Evolutionary conservation across 2,113 vertebrate species (phyloP).

Genomic region (Cynoglossus semilaevis): DNA sequence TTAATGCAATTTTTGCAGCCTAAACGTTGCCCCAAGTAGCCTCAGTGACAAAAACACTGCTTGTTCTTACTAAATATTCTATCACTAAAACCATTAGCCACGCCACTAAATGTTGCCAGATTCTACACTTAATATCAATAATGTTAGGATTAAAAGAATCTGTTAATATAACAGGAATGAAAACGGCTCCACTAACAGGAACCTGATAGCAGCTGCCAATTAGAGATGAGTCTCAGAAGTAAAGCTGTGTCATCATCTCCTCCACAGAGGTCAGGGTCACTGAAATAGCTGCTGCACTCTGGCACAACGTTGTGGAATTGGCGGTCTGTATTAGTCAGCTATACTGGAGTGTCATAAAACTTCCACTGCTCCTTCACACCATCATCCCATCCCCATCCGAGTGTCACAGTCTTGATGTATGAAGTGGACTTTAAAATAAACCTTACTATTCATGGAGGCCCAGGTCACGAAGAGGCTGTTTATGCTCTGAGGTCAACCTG

Average conservation of each 20-base stretch:
- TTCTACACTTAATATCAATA: neutral
- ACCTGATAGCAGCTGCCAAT: conserved; percentile 3
- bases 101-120: no score
- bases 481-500: conserved; percentile 41
- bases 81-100: no score
- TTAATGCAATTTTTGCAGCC: no score
- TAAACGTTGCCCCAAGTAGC: no score
- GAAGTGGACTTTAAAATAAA: conserved; percentile 56
- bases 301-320: conserved; percentile 58
- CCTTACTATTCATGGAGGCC: conserved; percentile 40
- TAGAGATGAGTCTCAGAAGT: conserved; percentile 11
- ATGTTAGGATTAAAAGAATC: neutral
- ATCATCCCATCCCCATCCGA: conserved; percentile 50
- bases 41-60: no score
- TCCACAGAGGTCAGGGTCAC: conserved; percentile 28
- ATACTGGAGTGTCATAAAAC: conserved; percentile 48
- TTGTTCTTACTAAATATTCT: no score
- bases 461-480: conserved; percentile 40
- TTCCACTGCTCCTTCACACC: conserved; percentile 45
- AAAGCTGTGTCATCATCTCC: conserved; percentile 23
- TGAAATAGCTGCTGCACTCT: conserved; percentile 59
- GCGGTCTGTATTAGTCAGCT: conserved; percentile 52
- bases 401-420: conserved; percentile 64
- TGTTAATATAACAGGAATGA: neutral
- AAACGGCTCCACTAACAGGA: conserved; percentile 1